These are phyloP conservation scores for Chaenodraco wilsoni DNA, from an alignment of 2,797 vertebrate genomes.

Conservation along the genomic window DNA sequence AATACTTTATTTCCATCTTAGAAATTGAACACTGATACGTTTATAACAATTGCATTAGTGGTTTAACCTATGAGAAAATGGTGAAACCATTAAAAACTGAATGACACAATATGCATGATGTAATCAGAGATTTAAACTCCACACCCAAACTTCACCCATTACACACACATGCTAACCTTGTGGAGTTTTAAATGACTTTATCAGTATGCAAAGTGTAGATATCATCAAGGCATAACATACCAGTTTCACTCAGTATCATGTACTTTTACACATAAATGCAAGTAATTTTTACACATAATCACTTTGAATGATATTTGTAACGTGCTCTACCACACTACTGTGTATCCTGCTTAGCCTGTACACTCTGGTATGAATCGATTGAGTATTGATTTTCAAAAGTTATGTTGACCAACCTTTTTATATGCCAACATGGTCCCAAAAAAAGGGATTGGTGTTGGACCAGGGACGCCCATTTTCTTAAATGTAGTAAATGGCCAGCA, in stretches of 20 bases:
- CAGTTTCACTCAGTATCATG: background rate
- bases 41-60: no score
- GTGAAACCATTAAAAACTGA: no score
- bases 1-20: no score
- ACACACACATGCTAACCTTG: background rate
- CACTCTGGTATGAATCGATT: background rate
- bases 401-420: conserved; percentile 55
- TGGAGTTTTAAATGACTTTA: no score
- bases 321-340: background rate
- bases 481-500: conserved; percentile 64
- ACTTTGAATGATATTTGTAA: background rate
- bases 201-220: no score
- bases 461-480: conserved; percentile 66
- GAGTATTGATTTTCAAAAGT: background rate
- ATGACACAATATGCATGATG: no score
- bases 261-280: no score
- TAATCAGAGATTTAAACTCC: background rate
- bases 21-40: no score
- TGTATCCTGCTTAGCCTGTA: background rate
- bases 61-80: no score
- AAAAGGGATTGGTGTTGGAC: conserved; percentile 67
- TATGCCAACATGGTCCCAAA: conserved; percentile 71
- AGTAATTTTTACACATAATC: background rate
- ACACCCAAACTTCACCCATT: background rate
- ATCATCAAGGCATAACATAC: no score